Base-by-base conservation (phyloP, 2,113 vertebrate genomes). In the Passer montanus region DNA sequence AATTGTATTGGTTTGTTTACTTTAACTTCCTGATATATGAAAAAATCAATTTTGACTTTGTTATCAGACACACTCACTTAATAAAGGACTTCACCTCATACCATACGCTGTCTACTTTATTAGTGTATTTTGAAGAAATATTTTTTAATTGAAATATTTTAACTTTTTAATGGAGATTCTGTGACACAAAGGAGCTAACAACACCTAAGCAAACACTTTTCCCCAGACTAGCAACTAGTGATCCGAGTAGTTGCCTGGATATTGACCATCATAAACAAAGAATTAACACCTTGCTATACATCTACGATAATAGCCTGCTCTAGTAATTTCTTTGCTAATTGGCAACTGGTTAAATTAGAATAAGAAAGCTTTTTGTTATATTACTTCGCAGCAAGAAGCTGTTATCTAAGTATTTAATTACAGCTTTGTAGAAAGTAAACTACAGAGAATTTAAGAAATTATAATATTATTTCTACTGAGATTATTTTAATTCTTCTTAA, bases 31-130 rank as follows among this genome's bases (percentile, higher is more conserved):
- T 56, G 39, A 70, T 69, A 19, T 68, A 58, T 53, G 85, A 94
- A 94, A 93, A 93, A 92, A 56, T 47, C 33, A 87, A n/a, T 37
- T 87, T 33, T 33, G 37, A 81, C 31, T 60, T 35, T 72, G 16
- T 52, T 93, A 83, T 93, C 33, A 93, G 93, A 96, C 69, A 26
- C 44, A 31, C 62, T 91, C 64, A 70, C 59, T 60, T 62, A 88
- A 64, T 64, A 73, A 93, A 93, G 44, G 11, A 90, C 74, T 69
- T 88, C 7, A 90, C 22, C 10, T 90, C 80, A 73, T 79, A 77
- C 44, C 2, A 5, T 50, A 74, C 9, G 27, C 46, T 63, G 56
- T 87, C 49, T 77, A 53, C 12, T 24, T 63, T 67, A 75, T 69
- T 67, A 90, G 20, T 93, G 28, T 50, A 78, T 62, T 94, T 81